phyloP scores from a whole-genome alignment of 2,888 invertebrate species.

The Drosophila recens region DNA sequence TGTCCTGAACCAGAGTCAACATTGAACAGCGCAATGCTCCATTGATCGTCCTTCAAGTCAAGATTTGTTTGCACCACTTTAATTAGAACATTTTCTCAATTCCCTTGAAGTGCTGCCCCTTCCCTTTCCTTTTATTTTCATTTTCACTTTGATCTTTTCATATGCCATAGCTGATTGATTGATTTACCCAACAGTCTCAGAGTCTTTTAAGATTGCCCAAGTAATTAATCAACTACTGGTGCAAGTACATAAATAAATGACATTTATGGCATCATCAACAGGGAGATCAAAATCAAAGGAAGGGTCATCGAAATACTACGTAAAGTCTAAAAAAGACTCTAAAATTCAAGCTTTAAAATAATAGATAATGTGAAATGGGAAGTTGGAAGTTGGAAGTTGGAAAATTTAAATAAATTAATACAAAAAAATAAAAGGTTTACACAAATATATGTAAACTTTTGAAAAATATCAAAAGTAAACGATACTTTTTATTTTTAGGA shows the following conservation, averaged over 20 bases:
- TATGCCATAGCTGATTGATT: slow-evolving; percentile 62
- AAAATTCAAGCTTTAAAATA: not conserved
- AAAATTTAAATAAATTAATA: no score
- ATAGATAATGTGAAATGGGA: not conserved
- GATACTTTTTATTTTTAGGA: no score
- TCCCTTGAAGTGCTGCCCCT: slow-evolving; percentile 52
- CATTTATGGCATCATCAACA: slow-evolving; percentile 53
- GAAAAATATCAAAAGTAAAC: no score
- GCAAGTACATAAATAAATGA: slow-evolving; percentile 64
- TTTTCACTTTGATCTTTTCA: slow-evolving; percentile 68
- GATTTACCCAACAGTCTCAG: slow-evolving; percentile 39
- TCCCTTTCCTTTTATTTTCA: not conserved
- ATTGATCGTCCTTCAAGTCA: slow-evolving; percentile 33
- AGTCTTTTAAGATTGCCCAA: slow-evolving; percentile 22
- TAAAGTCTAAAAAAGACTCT: not conserved
- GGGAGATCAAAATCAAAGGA: slow-evolving; percentile 14
- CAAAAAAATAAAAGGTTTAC: no score
- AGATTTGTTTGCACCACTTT: slow-evolving; percentile 62
- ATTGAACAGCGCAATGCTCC: slow-evolving; percentile 16
- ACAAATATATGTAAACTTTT: no score
- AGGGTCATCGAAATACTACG: slow-evolving; percentile 2
- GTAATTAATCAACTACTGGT: slow-evolving; percentile 68
- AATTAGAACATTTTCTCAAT: slow-evolving; percentile 59
- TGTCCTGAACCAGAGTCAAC: slow-evolving; percentile 41
- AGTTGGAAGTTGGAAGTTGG: no score